Base-by-base conservation (phyloP, 2,113 vertebrate genomes). In the Hymenochirus boettgeri region DNA sequence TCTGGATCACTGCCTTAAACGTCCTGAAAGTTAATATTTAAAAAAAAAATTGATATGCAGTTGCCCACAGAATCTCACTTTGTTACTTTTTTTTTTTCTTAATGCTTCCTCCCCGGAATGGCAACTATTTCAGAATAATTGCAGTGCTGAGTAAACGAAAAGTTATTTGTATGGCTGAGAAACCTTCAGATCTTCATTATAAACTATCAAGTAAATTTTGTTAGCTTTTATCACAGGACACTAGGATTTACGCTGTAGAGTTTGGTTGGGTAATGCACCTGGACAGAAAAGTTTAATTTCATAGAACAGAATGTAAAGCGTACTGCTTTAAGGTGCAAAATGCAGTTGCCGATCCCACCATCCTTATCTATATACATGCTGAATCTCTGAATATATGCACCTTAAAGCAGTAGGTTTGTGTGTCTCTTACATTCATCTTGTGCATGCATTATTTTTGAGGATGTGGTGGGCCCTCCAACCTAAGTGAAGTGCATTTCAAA, bases 111-210 rank as follows among this genome's bases (percentile, higher is more conserved):
- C 2, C 15, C 18, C 7, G 18, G 2, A 13, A 7, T 12, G 23
- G 29, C 3, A 2, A 3, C 3, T 3, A 26, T 0, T 0, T 21
- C 23, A 9, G 1, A 64, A 64, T 64, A 55, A 64, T 27, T 52
- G 31, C 52, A 39, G 58, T 60, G 35, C 37, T 46, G 48, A 50
- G 46, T 69, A 48, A 54, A 33, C 17, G 1, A 21, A 57, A 57
- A 31, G 18, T 31, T 29, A 3, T 24, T 26, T 31, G 18, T 57
- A 31, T 57, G 4, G 18, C 18, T 5, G 18, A 4, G 9, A 57
- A 17, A 31, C 31, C 31, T 18, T 26, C 39, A n/a, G 39, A 35
- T 9, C 33, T 35, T 13, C 39, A 42, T 17, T 42, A 1, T n/a
- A 42, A 17, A n/a, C 39, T 42, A n/a, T 42, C 39, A 42, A 42